Evolutionary conservation across 2,113 vertebrate species (phyloP).

Genomic region (Tiliqua scincoides): DNA sequence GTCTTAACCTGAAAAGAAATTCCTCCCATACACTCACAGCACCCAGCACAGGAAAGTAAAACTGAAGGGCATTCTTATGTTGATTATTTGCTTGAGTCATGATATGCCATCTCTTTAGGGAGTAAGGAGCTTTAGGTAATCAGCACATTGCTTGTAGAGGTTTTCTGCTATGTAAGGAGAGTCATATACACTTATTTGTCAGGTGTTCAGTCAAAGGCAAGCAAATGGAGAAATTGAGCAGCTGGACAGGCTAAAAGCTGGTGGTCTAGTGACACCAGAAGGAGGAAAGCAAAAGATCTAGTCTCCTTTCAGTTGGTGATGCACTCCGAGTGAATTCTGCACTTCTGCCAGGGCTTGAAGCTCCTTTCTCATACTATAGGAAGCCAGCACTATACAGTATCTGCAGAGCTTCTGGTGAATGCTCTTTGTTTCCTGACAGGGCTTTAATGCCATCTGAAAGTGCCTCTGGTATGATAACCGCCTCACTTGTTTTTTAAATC

Average conservation of each 20-base stretch:
- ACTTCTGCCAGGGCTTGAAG: background rate
- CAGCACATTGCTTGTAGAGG: background rate
- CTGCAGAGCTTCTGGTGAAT: background rate
- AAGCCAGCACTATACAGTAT: background rate
- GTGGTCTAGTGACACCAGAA: too few relatives aligned
- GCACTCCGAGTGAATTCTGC: background rate
- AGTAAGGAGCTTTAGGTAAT: background rate
- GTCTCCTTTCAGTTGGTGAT: background rate
- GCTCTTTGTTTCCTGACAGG: too few relatives aligned
- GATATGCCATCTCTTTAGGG: background rate
- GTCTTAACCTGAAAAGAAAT: too few relatives aligned
- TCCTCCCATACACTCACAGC: too few relatives aligned
- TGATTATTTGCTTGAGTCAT: background rate
- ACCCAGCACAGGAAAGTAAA: too few relatives aligned
- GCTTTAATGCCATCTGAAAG: background rate
- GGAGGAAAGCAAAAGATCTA: background rate
- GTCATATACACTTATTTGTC: background rate
- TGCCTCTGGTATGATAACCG: background rate
- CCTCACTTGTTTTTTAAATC: background rate
- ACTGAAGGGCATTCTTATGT: too few relatives aligned
- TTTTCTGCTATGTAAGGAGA: background rate
- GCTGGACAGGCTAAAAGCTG: too few relatives aligned
- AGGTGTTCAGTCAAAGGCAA: background rate
- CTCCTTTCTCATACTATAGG: background rate
- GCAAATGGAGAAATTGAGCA: too few relatives aligned